Evolutionary conservation across 2,888 invertebrate genomes (phyloP), one percentile per base, ranked within the genome.

Genomic region (Agrilus biguttatus): DNA sequence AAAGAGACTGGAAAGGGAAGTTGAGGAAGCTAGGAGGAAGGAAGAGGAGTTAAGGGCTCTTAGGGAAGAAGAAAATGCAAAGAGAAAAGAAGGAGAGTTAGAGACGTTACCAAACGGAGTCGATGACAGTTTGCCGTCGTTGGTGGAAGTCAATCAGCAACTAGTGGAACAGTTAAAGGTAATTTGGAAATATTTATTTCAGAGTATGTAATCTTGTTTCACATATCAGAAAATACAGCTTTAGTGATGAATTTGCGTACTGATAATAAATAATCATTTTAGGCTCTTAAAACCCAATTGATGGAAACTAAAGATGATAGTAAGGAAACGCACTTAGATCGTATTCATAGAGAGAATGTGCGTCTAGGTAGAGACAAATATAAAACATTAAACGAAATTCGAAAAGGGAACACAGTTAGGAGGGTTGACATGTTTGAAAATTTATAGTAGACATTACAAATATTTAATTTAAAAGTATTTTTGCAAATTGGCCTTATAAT

Each of bases 381-480:
- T 49, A 62, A 63, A 48, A 65, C 65, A 32, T 50, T 65, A 42
- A 52, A 56, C 2, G 62, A 63, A 48, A 64, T 65, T 48, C 55
- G 65, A 37, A 56, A 60, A 47, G 65, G 65, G 37, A 65, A 65
- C 47, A 65, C 65, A 3, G 55, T 56, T n/a, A 47, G 65, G 47
- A 52, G 65, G 40, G 61, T 63, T 2, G 65, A 65, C 44, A 53
- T 64, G 56, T 65, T 64, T 51, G 65, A 65, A 51, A 65, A 64
- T 51, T 54, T 63, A 54, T 64, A 56, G 50, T 23, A 36, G 10
- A 14, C 14, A 36, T n/a, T 2, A 36, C 3, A 8, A 10, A n/a
- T 23, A 14, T 39, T 42, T 19, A 32, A 28, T 28, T 28, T 6
- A 21, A 5, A 21, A 7, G 7, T 21, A 21, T 19, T 19, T 19